phyloP scores from a whole-genome alignment of 2,888 invertebrate genomes.

The Chromoteleia sp. region DNA sequence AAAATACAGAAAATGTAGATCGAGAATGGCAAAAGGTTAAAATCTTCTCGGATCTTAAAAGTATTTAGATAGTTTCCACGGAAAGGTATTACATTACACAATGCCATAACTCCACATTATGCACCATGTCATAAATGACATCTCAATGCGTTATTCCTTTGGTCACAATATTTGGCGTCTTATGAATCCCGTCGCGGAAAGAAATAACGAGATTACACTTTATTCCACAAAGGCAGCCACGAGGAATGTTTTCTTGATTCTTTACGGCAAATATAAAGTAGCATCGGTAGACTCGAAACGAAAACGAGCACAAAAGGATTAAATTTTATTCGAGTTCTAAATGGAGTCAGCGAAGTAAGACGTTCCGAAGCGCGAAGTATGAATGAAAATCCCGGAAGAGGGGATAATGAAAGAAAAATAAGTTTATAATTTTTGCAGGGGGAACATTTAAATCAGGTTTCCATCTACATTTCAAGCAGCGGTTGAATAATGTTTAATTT shows the following conservation, averaged over 20 bases:
- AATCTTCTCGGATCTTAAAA: too few species aligned
- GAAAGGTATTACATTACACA: conserved; percentile 30
- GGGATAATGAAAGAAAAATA: conserved; percentile 60
- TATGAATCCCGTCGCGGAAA: conserved; percentile 1
- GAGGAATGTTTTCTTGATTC: conserved; percentile 49
- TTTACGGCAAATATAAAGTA: conserved; percentile 39
- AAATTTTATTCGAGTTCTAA: conserved; percentile 56
- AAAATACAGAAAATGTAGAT: too few species aligned
- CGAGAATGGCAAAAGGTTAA: too few species aligned
- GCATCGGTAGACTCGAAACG: conserved; percentile 22
- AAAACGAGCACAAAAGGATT: conserved; percentile 45
- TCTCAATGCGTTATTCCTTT: conserved; percentile 33
- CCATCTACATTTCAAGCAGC: conserved; percentile 28
- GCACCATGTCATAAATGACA: conserved; percentile 35
- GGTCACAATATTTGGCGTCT: conserved; percentile 55
- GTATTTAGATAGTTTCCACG: conserved; percentile 4
- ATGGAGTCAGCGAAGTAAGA: conserved; percentile 62
- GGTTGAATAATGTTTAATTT: conserved; percentile 2
- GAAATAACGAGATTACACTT: conserved; percentile 54
- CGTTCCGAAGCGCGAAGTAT: conserved; percentile 49
- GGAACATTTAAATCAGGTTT: conserved; percentile 20
- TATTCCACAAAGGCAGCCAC: conserved; percentile 4
- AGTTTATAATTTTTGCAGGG: conserved; percentile 40
- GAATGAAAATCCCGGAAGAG: conserved; percentile 50
- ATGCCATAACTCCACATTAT: conserved; percentile 21